Percentiles rank a stretch among this genome's conserved stretches.
These are phyloP conservation scores for Pseudomugil gertrudae DNA, from an alignment of 2,797 vertebrate genomes.

Conservation along the genomic window DNA sequence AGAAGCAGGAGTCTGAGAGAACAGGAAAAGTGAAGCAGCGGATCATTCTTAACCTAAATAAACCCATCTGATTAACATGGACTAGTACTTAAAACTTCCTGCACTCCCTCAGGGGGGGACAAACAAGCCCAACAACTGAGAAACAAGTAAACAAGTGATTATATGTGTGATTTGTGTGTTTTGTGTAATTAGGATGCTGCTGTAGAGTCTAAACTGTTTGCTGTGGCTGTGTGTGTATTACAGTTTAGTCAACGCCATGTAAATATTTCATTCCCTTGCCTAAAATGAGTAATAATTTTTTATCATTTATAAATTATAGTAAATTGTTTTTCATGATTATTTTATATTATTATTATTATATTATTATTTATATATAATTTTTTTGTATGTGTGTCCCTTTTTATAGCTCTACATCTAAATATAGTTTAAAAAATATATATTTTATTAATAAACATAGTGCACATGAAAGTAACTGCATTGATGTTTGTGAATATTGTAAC, in stretches of 20 bases:
- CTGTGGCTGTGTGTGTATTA: conserved; percentile 5
- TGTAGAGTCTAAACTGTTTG: background rate
- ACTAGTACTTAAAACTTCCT: conserved; percentile 19
- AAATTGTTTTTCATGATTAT: too few relatives aligned
- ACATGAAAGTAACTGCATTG: background rate
- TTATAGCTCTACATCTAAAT: background rate
- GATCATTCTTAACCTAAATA: conserved; percentile 11
- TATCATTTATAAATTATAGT: too few relatives aligned
- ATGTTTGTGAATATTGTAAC: background rate
- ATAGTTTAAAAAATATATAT: background rate
- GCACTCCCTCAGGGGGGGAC: conserved; percentile 7
- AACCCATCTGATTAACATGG: background rate
- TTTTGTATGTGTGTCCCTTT: too few relatives aligned
- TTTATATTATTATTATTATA: too few relatives aligned
- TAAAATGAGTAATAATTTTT: too few relatives aligned
- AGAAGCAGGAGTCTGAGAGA: background rate
- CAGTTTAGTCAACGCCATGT: conserved; percentile 7
- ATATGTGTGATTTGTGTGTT: conserved; percentile 20
- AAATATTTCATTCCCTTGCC: conserved; percentile 2
- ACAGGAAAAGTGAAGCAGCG: conserved; percentile 4
- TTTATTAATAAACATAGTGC: background rate
- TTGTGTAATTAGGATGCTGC: conserved; percentile 21
- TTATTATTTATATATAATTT: too few relatives aligned
- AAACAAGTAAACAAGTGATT: conserved; percentile 31
- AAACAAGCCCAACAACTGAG: conserved; percentile 19